Base-by-base conservation (phyloP, 1,140 invertebrate genomes). In the Lerema accius region DNA sequence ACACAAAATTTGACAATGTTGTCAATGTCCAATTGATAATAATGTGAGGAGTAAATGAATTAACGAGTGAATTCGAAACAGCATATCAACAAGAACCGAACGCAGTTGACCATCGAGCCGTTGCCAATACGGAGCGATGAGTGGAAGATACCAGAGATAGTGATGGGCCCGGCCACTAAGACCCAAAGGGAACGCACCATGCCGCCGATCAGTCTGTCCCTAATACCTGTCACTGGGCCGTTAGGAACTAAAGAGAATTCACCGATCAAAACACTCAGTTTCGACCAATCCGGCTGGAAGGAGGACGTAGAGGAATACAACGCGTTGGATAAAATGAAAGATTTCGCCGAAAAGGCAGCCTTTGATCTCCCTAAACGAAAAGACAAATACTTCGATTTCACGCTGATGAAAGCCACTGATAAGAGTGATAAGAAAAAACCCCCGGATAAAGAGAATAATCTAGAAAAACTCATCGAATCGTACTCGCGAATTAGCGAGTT, bases 291-390 rank as follows among this genome's bases (percentile, higher is more conserved):
- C 9, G 69, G 69, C n/a, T 86, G 78, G 73, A 86, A 82, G 60
- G 79, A 77, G 15, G 75, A 82, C 15, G 50, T 65, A 4, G 82
- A 89, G 16, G 86, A 92, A 71, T 92, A 92, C 62, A 91, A 91
- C 63, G 91, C 91, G 0, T 63, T 92, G 35, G 91, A 92, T 42
- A 92, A 91, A 79, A 92, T 92, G 82, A 91, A 91, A 63, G 85
- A 90, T 63, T 92, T 92, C 74, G 90, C 90, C 11, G 86, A 92
- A 62, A 91, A 89, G 67, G 91, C 88, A 0, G 82, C 91, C 0
- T 86, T 92, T 70, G 86, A 89, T 56, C 72, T 90, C 1, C 84
- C 86, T 0, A 91, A 91, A 78, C 66, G 75, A 0, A 89, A 82
- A 65, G 80, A 86, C 26, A 90, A 89, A 68, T 80, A 84, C 50